Evolutionary conservation across 1,140 invertebrate genomes (phyloP).

Genomic region (Eupristina koningsbergeri): DNA sequence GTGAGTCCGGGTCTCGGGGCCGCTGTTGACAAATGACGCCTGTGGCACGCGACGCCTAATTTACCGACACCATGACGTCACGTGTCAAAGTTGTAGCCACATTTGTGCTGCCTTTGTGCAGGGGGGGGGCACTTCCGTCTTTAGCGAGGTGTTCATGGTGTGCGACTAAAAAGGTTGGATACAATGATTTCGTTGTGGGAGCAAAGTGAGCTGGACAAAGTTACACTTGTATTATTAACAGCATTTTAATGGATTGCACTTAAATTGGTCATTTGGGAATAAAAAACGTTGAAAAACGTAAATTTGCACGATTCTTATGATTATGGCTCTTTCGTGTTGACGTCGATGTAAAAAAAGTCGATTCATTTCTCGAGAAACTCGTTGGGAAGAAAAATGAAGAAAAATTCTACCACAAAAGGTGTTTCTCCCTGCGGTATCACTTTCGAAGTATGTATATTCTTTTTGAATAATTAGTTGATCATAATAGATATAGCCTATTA

Average conservation of each 20-base stretch:
- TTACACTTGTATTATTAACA: no score
- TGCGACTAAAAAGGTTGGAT: constrained; percentile 30
- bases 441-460: not conserved
- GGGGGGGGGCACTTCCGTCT: constrained; percentile 30
- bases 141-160: not conserved
- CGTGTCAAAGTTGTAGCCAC: constrained; percentile 56
- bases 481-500: not conserved
- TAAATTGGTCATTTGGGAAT: no score
- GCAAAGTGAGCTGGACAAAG: no score
- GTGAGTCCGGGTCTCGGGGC: not conserved
- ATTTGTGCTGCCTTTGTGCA: constrained; percentile 10
- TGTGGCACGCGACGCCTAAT: constrained; percentile 64
- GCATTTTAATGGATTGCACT: no score
- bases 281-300: no score
- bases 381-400: not conserved
- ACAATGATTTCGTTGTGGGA: no score
- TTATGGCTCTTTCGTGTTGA: not conserved
- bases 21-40: constrained; percentile 64
- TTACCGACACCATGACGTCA: constrained; percentile 63
- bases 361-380: constrained; percentile 14
- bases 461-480: constrained; percentile 35
- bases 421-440: not conserved
- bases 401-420: not conserved
- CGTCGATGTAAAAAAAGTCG: not conserved
- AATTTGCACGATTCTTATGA: not conserved